These are phyloP conservation scores for Mystacornis crossleyi DNA, from an alignment of 2,113 vertebrate genomes.

Conservation along the genomic window DNA sequence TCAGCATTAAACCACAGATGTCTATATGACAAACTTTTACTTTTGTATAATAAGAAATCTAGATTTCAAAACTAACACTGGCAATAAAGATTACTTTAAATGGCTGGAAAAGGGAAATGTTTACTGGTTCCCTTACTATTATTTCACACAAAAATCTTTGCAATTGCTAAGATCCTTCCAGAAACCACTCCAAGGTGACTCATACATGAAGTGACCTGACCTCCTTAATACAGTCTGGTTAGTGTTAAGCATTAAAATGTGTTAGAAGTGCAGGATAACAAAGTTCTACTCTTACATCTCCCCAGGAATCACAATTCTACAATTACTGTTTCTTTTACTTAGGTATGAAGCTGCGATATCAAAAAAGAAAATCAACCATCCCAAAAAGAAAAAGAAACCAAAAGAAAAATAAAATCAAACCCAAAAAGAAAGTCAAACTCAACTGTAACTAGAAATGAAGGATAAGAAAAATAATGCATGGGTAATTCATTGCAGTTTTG, in stretches of 20 bases:
- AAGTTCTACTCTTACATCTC: not conserved
- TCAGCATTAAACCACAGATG: not conserved
- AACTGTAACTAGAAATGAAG: not conserved
- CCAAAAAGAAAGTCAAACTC: no score
- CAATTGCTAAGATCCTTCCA: not conserved
- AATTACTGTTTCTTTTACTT: not conserved
- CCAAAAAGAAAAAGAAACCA: no score
- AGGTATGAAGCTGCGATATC: not conserved
- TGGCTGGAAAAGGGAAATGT: not conserved
- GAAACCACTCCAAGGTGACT: not conserved
- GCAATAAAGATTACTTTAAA: not conserved
- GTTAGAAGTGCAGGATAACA: not conserved
- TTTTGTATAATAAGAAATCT: not conserved
- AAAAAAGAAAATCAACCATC: not conserved
- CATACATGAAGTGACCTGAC: not conserved
- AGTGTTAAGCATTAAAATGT: not conserved
- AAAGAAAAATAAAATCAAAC: no score
- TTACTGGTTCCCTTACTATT: not conserved
- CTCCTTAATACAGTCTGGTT: not conserved
- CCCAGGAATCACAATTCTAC: not conserved
- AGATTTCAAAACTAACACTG: not conserved
- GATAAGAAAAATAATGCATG: not conserved
- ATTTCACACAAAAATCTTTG: not conserved
- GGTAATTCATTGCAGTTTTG: not conserved
- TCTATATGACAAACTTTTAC: not conserved